These are phyloP conservation scores for Drosophila mimica DNA, from an alignment of 2,888 invertebrate genomes.

Conservation along the genomic window DNA sequence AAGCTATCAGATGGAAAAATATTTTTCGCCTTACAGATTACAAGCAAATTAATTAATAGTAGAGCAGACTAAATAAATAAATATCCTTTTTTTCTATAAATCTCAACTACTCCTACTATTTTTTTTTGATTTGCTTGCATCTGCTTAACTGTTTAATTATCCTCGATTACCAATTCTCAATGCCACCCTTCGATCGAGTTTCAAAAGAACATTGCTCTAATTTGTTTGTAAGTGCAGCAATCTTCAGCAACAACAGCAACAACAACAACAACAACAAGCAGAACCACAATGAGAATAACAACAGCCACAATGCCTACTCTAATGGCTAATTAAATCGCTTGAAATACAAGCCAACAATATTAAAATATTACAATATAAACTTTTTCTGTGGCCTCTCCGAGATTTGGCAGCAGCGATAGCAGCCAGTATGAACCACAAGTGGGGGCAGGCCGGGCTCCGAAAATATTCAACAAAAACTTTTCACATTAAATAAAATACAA, in stretches of 20 bases:
- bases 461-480: slow-evolving; percentile 77
- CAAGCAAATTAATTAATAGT: not conserved
- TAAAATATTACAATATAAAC: slow-evolving; percentile 80
- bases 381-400: slow-evolving; percentile 55
- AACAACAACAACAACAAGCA: slow-evolving; percentile 9
- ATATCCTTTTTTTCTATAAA: not conserved
- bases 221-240: slow-evolving; percentile 75
- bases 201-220: slow-evolving; percentile 62
- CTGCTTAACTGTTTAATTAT: slow-evolving; percentile 17
- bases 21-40: not conserved
- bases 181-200: slow-evolving; percentile 14
- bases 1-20: fast-evolving
- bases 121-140: slow-evolving; percentile 3
- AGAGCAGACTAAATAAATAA: too few relatives aligned
- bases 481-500: slow-evolving; percentile 82
- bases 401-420: slow-evolving; percentile 57
- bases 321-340: slow-evolving; percentile 81
- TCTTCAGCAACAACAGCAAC: slow-evolving; percentile 26
- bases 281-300: slow-evolving; percentile 8
- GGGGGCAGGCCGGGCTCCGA: slow-evolving; percentile 43
- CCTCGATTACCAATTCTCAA: not conserved
- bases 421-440: slow-evolving; percentile 13
- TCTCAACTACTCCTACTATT: not conserved
- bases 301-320: slow-evolving; percentile 44
- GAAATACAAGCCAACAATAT: slow-evolving; percentile 78